These are phyloP conservation scores for Nomada hirtipes DNA, from an alignment of 2,888 invertebrate species.

Conservation along the genomic window DNA sequence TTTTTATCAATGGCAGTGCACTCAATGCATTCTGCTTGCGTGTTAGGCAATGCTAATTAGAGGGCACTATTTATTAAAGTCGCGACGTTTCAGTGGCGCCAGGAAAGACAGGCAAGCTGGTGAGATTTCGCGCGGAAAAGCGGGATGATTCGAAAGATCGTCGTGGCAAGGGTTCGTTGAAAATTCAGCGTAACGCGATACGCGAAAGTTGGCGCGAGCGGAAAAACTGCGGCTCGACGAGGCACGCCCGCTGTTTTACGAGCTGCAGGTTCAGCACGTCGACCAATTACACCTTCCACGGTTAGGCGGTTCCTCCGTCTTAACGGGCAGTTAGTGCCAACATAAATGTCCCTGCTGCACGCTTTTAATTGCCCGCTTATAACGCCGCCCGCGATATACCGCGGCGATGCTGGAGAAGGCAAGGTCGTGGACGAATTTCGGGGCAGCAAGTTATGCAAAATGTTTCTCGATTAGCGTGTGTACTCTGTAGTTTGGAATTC, in stretches of 20 bases:
- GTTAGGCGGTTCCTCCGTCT: slow-evolving; percentile 79
- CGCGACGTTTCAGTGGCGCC: neutral
- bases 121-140: slow-evolving; percentile 11
- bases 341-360: slow-evolving; percentile 80
- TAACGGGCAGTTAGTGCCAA: slow-evolving; percentile 81
- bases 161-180: slow-evolving; percentile 17
- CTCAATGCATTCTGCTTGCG: slow-evolving; percentile 5
- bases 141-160: neutral
- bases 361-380: slow-evolving; percentile 79
- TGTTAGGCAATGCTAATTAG: slow-evolving; percentile 30
- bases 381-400: slow-evolving; percentile 56
- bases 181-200: slow-evolving; percentile 39
- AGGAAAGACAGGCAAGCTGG: neutral
- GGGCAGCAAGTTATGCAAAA: no score
- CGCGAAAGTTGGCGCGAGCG: slow-evolving; percentile 43
- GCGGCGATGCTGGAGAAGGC: slow-evolving; percentile 24
- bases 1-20: slow-evolving; percentile 22
- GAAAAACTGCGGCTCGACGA: slow-evolving; percentile 59
- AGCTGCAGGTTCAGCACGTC: slow-evolving; percentile 80
- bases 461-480: no score
- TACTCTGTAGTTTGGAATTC: no score
- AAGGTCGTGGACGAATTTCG: slow-evolving; percentile 20
- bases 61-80: neutral
- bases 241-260: slow-evolving; percentile 80
- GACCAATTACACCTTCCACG: slow-evolving; percentile 81